phyloP scores from a whole-genome alignment of 2,797 vertebrate genomes.

The Moxostoma hubbsi region DNA sequence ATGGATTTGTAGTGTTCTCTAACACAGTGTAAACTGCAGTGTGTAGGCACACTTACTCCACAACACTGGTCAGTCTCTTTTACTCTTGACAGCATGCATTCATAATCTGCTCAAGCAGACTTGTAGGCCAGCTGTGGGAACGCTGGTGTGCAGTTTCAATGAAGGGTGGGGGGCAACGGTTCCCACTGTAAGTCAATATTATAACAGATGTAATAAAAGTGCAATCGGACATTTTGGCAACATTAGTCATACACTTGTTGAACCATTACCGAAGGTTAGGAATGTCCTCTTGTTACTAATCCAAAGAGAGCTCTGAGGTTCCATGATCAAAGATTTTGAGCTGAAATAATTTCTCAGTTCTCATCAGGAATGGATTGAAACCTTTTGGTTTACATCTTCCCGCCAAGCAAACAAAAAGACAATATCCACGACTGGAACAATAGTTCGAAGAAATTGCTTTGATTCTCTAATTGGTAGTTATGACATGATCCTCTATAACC shows the following conservation, averaged over 20 bases:
- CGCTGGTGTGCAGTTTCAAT: constrained; percentile 33
- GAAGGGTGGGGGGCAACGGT: constrained; percentile 25
- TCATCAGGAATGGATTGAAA: constrained; percentile 45
- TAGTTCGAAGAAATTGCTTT: constrained; percentile 51
- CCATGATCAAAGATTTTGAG: constrained; percentile 53
- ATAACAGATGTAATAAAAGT: constrained; percentile 58
- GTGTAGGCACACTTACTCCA: neutral
- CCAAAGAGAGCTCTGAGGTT: constrained; percentile 47
- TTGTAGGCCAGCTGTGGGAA: neutral
- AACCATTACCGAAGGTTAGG: constrained; percentile 34
- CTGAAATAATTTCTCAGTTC: constrained; percentile 36
- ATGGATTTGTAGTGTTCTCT: neutral
- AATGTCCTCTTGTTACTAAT: constrained; percentile 46
- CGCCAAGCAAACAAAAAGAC: constrained; percentile 42
- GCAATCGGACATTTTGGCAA: constrained; percentile 33
- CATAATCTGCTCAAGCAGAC: neutral
- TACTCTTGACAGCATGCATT: neutral
- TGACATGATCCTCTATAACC: constrained; percentile 15
- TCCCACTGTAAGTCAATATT: constrained; percentile 57
- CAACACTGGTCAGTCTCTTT: neutral
- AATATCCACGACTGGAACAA: constrained; percentile 51
- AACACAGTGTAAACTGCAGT: neutral
- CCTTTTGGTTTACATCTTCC: constrained; percentile 22
- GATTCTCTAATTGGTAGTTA: constrained; percentile 22
- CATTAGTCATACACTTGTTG: constrained; percentile 33